Evolutionary conservation across 2,797 vertebrate species (phyloP).

Genomic region (Malacoraja senta): DNA sequence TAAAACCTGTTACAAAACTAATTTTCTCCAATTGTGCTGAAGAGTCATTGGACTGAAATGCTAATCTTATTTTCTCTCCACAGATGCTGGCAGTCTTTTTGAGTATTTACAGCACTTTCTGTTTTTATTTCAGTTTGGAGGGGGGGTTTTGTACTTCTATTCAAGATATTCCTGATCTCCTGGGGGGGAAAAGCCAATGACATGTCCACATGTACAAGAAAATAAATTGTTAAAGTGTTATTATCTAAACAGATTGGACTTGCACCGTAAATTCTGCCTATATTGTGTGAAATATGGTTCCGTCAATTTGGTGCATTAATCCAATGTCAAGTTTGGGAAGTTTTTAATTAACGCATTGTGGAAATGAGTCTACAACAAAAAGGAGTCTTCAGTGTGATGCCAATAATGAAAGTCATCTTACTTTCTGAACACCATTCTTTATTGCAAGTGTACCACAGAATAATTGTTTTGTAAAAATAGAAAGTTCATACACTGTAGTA

Average conservation of each 20-base stretch:
- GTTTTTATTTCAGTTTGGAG: no score
- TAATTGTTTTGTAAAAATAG: neutral
- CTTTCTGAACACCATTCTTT: neutral
- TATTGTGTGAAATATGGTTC: neutral
- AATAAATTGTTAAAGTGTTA: neutral
- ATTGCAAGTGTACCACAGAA: neutral
- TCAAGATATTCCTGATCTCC: neutral
- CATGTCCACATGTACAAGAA: neutral
- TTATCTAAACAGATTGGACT: neutral
- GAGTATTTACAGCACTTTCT: no score
- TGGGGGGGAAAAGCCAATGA: neutral
- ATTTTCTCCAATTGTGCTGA: no score
- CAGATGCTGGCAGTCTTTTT: no score
- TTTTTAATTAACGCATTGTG: neutral
- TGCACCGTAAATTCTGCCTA: neutral
- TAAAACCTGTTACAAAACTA: no score
- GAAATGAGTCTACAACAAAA: neutral
- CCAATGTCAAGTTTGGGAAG: neutral
- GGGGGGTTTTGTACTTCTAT: no score
- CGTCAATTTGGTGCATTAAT: neutral
- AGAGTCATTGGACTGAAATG: no score
- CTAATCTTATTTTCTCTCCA: no score
- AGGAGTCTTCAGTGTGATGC: neutral
- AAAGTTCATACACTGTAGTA: neutral
- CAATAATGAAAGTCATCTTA: neutral